A percentile compares a stretch with the other conserved stretches of the same genome.
phyloP scores from a whole-genome alignment of 1,140 invertebrate species.

The Drosophila sulfurigaster region DNA sequence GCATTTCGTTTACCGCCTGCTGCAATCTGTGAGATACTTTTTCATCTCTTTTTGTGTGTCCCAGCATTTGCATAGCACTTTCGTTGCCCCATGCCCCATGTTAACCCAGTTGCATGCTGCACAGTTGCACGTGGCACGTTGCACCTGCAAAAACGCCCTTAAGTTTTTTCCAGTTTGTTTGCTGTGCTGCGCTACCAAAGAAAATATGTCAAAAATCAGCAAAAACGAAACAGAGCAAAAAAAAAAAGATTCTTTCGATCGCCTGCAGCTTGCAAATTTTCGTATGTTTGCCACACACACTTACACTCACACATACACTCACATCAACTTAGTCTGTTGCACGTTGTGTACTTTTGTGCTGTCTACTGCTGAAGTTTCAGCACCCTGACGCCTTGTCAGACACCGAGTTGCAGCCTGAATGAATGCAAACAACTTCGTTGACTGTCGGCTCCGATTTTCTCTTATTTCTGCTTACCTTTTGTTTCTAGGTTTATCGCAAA shows the following conservation, averaged over 20 bases:
- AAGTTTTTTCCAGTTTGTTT: slow-evolving; percentile 72
- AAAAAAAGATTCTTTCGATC: slow-evolving; percentile 66
- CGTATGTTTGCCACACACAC: not conserved
- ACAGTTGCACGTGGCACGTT: slow-evolving; percentile 9
- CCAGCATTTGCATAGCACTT: slow-evolving; percentile 67
- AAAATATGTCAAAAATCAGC: slow-evolving; percentile 81
- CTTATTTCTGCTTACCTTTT: not conserved
- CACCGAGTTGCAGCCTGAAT: slow-evolving; percentile 53
- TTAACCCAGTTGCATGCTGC: slow-evolving; percentile 67
- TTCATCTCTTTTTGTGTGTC: slow-evolving; percentile 60
- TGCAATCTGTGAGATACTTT: slow-evolving; percentile 52
- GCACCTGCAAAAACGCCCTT: slow-evolving; percentile 70
- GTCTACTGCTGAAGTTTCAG: slow-evolving; percentile 11
- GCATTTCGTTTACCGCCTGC: slow-evolving; percentile 63
- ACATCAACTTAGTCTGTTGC: slow-evolving; percentile 55
- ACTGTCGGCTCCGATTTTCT: slow-evolving; percentile 56
- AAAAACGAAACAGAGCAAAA: slow-evolving; percentile 49
- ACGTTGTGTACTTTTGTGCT: slow-evolving; percentile 8
- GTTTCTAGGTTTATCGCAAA: slow-evolving; percentile 39
- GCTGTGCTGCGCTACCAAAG: slow-evolving; percentile 54
- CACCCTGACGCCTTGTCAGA: slow-evolving; percentile 60
- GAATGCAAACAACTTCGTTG: slow-evolving; percentile 64
- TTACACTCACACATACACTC: slow-evolving; percentile 23
- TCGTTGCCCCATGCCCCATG: slow-evolving; percentile 30
- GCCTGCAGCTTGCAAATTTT: slow-evolving; percentile 56